Percentiles rank a stretch among this genome's conserved stretches.
Evolutionary conservation across 2,888 invertebrate genomes (phyloP).

Genomic region (Calephelis perditalis): DNA sequence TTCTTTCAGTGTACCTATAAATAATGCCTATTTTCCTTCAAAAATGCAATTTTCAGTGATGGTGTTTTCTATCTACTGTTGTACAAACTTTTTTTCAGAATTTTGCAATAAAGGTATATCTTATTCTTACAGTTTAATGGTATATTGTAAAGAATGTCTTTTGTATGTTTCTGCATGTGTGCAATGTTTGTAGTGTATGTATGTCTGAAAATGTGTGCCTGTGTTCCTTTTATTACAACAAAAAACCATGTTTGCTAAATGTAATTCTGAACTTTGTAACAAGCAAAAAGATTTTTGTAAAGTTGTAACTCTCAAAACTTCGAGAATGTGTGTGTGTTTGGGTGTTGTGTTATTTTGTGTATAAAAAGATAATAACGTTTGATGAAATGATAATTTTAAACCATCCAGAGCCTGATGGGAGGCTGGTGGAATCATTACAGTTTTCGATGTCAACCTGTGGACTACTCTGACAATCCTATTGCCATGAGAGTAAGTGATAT

Average conservation of each 20-base stretch:
- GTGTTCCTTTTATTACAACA: background rate
- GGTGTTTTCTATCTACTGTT: background rate
- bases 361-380: background rate
- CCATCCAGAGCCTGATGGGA: conserved; percentile 87
- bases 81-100: background rate
- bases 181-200: background rate
- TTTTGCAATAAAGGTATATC: background rate
- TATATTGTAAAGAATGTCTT: background rate
- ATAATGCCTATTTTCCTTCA: too few species aligned
- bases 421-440: conserved; percentile 95
- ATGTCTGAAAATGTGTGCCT: background rate
- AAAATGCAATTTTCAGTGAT: too few species aligned
- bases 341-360: too few species aligned
- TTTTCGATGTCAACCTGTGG: conserved; percentile 93
- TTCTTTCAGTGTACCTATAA: too few species aligned
- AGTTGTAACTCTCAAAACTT: too few species aligned
- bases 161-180: background rate
- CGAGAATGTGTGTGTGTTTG: too few species aligned
- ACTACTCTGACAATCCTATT: conserved; percentile 88
- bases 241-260: too few species aligned
- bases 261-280: too few species aligned
- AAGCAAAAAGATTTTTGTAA: too few species aligned
- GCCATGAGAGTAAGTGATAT: conserved; percentile 88
- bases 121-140: background rate
- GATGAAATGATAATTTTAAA: conserved; percentile 41